phyloP scores from a whole-genome alignment of 2,888 invertebrate genomes.

The Coecobrya sp. region DNA sequence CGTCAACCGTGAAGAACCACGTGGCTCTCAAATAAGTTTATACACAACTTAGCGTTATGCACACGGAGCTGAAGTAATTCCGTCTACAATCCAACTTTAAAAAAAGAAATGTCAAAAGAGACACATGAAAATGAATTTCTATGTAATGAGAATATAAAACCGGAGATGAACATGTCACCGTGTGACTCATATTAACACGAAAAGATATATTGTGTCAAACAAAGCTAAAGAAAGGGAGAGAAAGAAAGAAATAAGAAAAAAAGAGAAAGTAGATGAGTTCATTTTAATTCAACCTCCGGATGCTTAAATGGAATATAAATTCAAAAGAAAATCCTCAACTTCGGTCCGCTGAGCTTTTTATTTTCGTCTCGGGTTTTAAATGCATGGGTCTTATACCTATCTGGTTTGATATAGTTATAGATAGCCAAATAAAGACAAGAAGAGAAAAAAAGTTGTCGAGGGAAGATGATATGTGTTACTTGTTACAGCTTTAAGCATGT shows the following conservation, averaged over 20 bases:
- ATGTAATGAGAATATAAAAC: conserved; percentile 62
- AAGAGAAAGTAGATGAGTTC: conserved; percentile 70
- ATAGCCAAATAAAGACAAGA: not conserved
- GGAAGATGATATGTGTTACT: conserved; percentile 58
- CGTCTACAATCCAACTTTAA: conserved; percentile 41
- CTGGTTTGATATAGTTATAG: not conserved
- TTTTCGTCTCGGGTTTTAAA: conserved; percentile 43
- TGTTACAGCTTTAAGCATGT: conserved; percentile 34
- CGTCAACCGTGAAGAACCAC: conserved; percentile 45
- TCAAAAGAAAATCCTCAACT: conserved; percentile 76
- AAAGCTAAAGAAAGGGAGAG: conserved; percentile 30
- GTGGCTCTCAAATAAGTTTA: conserved; percentile 18
- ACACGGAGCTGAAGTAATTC: conserved; percentile 4
- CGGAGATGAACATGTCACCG: conserved; percentile 75
- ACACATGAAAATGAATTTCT: conserved; percentile 66
- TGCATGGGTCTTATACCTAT: no score
- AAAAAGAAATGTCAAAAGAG: conserved; percentile 31
- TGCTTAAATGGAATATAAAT: conserved; percentile 77
- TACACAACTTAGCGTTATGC: no score
- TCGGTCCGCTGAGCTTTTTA: conserved; percentile 73
- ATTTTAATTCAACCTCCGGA: conserved; percentile 77
- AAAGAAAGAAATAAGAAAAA: conserved; percentile 22
- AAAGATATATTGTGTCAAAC: conserved; percentile 64
- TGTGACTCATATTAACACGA: conserved; percentile 68
- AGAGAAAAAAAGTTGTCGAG: conserved; percentile 45